Percentiles rank a stretch among this genome's conserved stretches.
Evolutionary conservation across 2,113 vertebrate genomes (phyloP).

Genomic region (Fulica atra): DNA sequence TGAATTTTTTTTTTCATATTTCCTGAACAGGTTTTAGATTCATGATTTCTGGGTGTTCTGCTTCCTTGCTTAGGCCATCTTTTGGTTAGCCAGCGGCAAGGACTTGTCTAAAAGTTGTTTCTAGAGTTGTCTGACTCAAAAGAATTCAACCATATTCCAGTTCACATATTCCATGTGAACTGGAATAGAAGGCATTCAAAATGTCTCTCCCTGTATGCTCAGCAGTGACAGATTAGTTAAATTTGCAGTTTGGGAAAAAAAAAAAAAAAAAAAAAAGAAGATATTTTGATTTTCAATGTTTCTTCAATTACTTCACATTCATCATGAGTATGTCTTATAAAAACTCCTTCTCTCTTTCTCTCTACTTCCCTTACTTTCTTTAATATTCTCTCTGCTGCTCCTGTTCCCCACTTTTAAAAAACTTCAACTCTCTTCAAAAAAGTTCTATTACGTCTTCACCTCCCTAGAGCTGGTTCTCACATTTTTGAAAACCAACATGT

Average conservation of each 20-base stretch:
- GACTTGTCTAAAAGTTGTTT: background rate
- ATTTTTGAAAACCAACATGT: background rate
- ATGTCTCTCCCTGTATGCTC: accelerated
- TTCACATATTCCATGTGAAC: no score
- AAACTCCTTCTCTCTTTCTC: background rate
- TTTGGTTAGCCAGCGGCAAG: background rate
- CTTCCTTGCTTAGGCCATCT: background rate
- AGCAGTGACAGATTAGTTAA: background rate
- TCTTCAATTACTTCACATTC: background rate
- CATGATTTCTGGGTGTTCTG: background rate
- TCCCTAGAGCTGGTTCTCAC: background rate
- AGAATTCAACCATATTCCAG: background rate
- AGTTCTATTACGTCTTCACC: background rate
- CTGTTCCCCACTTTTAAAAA: background rate
- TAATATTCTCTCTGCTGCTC: background rate
- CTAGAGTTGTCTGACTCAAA: background rate
- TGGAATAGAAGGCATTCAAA: background rate
- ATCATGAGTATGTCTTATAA: background rate
- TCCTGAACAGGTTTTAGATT: background rate
- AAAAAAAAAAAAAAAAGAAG: background rate
- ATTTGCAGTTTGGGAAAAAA: background rate
- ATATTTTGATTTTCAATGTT: background rate
- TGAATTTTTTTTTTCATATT: background rate
- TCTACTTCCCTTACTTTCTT: background rate
- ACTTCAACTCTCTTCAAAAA: background rate